Evolutionary conservation across 2,113 vertebrate genomes (phyloP).

Genomic region (Onychostoma macrolepis): DNA sequence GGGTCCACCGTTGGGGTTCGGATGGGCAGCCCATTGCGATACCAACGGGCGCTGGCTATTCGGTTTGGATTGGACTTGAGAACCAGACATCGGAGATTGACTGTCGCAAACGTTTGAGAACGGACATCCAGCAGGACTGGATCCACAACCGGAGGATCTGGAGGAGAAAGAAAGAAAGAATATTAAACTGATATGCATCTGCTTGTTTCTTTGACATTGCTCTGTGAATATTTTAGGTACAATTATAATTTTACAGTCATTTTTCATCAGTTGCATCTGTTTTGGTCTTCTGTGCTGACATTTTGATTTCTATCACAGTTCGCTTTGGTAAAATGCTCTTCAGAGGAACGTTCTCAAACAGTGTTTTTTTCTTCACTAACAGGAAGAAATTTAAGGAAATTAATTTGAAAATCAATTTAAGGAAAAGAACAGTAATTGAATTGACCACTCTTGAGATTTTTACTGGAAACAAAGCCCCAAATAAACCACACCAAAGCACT

Average conservation of each 20-base stretch:
- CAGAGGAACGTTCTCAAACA: neutral
- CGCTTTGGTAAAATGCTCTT: neutral
- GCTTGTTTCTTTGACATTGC: neutral
- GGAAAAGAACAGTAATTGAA: constrained; percentile 5
- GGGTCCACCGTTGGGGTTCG: constrained; percentile 76
- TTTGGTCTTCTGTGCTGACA: neutral
- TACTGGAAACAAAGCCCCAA: constrained; percentile 20
- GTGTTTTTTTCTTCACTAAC: neutral
- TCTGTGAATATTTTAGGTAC: neutral
- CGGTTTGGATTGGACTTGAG: constrained; percentile 87
- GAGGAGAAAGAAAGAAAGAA: neutral
- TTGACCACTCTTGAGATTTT: constrained; percentile 28
- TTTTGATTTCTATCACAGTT: neutral
- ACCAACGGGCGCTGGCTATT: constrained; percentile 86
- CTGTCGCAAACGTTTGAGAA: constrained; percentile 78
- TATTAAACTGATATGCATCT: neutral
- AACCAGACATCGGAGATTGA: constrained; percentile 86
- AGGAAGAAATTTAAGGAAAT: neutral
- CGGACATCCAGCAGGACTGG: constrained; percentile 87
- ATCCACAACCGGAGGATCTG: constrained; percentile 89
- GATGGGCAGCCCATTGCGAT: constrained; percentile 82
- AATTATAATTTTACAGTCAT: neutral
- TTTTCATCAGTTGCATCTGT: neutral
- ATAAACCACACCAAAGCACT: constrained; percentile 23
- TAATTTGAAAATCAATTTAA: neutral